These are phyloP conservation scores for Ips nitidus DNA, from an alignment of 1,140 invertebrate genomes.

Conservation along the genomic window DNA sequence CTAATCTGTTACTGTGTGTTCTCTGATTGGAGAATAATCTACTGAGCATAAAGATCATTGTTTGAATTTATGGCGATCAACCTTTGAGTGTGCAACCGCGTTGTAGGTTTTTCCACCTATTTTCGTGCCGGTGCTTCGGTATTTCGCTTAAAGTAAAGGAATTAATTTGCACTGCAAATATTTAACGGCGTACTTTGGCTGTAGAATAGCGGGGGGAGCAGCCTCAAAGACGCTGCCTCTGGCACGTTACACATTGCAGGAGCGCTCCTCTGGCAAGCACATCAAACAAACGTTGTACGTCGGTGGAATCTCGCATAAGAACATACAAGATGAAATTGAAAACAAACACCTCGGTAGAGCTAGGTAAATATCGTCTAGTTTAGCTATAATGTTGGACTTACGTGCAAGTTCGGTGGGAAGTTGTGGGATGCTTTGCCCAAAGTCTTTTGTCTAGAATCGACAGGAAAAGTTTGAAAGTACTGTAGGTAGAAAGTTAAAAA, in stretches of 20 bases:
- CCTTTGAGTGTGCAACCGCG: too few relatives aligned
- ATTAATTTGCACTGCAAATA: constrained; percentile 30
- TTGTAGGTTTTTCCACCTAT: too few relatives aligned
- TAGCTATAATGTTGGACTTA: not conserved
- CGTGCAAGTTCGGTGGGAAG: too few relatives aligned
- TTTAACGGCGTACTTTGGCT: constrained; percentile 22
- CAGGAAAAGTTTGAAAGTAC: too few relatives aligned
- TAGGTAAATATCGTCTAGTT: constrained; percentile 17
- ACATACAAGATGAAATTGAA: constrained; percentile 25
- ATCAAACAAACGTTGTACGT: constrained; percentile 7
- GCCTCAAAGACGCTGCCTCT: constrained; percentile 18
- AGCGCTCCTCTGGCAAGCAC: constrained; percentile 14
- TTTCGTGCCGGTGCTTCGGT: not conserved
- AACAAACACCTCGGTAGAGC: constrained; percentile 22
- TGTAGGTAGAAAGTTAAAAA: too few relatives aligned
- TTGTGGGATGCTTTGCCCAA: not conserved
- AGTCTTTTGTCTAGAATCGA: too few relatives aligned
- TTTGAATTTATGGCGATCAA: too few relatives aligned
- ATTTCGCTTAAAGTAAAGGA: constrained; percentile 18
- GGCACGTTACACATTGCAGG: constrained; percentile 28
- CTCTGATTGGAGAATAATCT: too few relatives aligned
- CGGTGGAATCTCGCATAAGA: constrained; percentile 23
- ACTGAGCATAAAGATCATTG: too few relatives aligned
- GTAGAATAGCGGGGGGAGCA: constrained; percentile 10
- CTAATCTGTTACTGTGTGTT: too few relatives aligned